A percentile compares a stretch with the other conserved stretches of the same genome.
Evolutionary conservation across 2,113 vertebrate genomes (phyloP).

Genomic region (Anolis carolinensis): DNA sequence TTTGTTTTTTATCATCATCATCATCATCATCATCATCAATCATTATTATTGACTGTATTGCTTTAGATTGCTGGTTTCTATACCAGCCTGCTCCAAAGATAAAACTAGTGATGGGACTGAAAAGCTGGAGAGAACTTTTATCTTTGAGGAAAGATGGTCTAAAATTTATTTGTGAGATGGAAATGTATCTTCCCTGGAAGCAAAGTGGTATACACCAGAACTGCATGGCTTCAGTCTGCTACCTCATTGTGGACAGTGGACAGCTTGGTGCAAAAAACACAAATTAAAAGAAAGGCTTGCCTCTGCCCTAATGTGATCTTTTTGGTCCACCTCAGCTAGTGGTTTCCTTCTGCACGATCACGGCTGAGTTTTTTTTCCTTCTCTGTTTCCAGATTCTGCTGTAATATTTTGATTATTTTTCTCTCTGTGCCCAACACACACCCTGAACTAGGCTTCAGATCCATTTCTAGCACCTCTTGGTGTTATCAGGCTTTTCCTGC

Average conservation of each 20-base stretch:
- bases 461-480: conserved; percentile 12
- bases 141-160: background rate
- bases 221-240: background rate
- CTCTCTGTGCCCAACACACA: background rate
- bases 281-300: background rate
- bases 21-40: too few species aligned
- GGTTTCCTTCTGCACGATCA: background rate
- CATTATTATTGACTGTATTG: too few species aligned
- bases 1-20: too few species aligned
- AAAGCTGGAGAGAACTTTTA: background rate
- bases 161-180: background rate
- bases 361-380: background rate
- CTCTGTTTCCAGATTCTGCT: background rate
- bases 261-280: background rate
- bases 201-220: background rate
- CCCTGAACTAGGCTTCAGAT: background rate
- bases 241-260: background rate
- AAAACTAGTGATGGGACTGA: background rate
- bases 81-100: background rate
- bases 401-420: background rate
- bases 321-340: background rate
- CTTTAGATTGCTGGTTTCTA: background rate
- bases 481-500: conserved; percentile 40
- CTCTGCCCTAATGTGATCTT: background rate
- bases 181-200: background rate